Conservation (phyloP, 2,113 vertebrate genomes). For the Poecilia latipinna region DNA sequence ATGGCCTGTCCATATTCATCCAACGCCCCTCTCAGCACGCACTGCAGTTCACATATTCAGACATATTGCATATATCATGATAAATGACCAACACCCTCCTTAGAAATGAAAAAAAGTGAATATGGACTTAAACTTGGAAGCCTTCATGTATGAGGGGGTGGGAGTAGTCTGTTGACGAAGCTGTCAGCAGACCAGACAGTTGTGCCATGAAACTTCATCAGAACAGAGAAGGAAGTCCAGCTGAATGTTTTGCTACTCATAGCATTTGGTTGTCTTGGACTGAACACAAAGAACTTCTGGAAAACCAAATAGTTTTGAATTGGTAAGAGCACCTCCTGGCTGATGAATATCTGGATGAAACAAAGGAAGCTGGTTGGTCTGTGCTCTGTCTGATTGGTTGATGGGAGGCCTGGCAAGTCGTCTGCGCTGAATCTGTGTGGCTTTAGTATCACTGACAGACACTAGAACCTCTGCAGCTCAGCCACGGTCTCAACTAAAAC, state of each 20-base stretch:
- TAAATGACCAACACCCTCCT: conserved; percentile 71
- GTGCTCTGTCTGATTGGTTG: conserved; percentile 57
- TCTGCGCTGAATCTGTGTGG: conserved; percentile 47
- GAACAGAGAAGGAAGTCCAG: conserved; percentile 57
- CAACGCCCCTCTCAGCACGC: conserved; percentile 20
- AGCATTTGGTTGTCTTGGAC: conserved; percentile 23
- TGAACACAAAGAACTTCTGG: conserved; percentile 31
- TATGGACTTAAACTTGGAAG: conserved; percentile 44
- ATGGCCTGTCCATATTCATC: not conserved
- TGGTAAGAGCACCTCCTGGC: conserved; percentile 25
- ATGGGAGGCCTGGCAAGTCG: conserved; percentile 44
- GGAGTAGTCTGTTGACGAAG: conserved; percentile 48
- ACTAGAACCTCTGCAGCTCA: conserved; percentile 13
- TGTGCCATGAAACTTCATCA: conserved; percentile 55
- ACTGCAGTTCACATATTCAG: conserved; percentile 37
- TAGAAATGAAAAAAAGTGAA: conserved; percentile 23
- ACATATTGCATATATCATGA: conserved; percentile 66
- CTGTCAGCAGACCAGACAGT: conserved; percentile 46
- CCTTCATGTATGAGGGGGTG: conserved; percentile 24
- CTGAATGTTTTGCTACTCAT: conserved; percentile 13
- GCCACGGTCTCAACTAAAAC: conserved; percentile 24
- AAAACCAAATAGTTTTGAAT: conserved; percentile 26
- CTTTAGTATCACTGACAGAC: conserved; percentile 19
- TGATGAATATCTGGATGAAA: not conserved
- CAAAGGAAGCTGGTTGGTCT: conserved; percentile 30